Conservation (phyloP, 2,888 invertebrate species). For the Drosophila vallismaia region DNA sequence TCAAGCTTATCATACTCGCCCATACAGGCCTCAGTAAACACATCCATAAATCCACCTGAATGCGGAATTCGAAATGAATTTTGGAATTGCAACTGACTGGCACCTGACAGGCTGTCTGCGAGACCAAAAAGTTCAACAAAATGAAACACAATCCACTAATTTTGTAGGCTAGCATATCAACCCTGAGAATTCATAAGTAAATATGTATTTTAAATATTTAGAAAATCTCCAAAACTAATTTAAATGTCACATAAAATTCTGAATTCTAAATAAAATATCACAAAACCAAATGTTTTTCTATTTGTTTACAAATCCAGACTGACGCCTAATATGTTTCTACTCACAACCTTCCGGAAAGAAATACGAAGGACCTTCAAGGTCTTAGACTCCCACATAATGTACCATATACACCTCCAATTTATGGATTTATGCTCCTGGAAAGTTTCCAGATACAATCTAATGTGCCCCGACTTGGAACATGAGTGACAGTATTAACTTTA, state of each 20-base stretch:
- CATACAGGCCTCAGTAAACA: slow-evolving; percentile 42
- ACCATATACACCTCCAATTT: neutral
- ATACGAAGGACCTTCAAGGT: neutral
- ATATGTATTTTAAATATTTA: neutral
- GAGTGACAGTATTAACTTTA: slow-evolving; percentile 67
- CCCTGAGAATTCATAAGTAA: slow-evolving; percentile 4
- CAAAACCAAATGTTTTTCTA: no score
- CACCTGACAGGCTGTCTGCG: slow-evolving; percentile 70
- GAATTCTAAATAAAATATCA: neutral
- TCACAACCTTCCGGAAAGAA: neutral
- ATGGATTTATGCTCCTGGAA: neutral
- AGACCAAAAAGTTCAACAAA: slow-evolving; percentile 45
- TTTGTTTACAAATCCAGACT: no score
- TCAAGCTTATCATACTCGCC: slow-evolving; percentile 53
- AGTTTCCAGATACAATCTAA: neutral
- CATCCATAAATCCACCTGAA: slow-evolving; percentile 41
- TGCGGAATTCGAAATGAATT: slow-evolving; percentile 72
- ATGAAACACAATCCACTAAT: no score
- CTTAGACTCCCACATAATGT: neutral
- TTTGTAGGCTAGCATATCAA: no score
- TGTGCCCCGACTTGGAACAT: slow-evolving; percentile 21
- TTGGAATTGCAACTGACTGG: slow-evolving; percentile 57
- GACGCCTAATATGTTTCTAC: no score
- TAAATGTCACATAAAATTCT: neutral
- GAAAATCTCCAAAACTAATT: slow-evolving; percentile 13